phyloP scores from a whole-genome alignment of 2,888 invertebrate genomes.

The Calliopum simillimum region DNA sequence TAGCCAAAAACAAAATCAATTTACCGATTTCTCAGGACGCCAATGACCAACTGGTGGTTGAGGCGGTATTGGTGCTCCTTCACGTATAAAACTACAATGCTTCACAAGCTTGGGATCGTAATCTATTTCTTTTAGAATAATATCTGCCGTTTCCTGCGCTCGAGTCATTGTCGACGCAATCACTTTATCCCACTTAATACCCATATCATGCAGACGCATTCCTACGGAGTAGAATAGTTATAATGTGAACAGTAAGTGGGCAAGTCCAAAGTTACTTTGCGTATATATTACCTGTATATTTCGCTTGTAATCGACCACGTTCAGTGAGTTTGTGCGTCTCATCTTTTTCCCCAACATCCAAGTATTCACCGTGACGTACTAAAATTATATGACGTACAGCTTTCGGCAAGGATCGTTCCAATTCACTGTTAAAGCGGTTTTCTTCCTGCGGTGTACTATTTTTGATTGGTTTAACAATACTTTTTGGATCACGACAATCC shows the following conservation, averaged over 20 bases:
- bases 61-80: constrained; percentile 95
- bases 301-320: constrained; percentile 87
- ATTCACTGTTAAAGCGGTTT: constrained; percentile 75
- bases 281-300: constrained; percentile 86
- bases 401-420: constrained; percentile 73
- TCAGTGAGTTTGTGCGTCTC: constrained; percentile 81
- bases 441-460: constrained; percentile 71
- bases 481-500: constrained; percentile 86
- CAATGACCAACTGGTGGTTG: constrained; percentile 92
- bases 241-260: too few species aligned
- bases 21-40: constrained; percentile 84
- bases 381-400: constrained; percentile 82
- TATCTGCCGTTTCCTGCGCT: constrained; percentile 89
- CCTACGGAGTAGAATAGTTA: too few species aligned
- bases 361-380: constrained; percentile 96
- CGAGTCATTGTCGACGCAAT: constrained; percentile 93
- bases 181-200: constrained; percentile 82
- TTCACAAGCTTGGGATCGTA: constrained; percentile 71
- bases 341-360: constrained; percentile 78
- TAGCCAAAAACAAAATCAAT: constrained; percentile 48
- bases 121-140: constrained; percentile 81
- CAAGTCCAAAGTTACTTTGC: too few species aligned
- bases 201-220: constrained; percentile 80
- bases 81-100: constrained; percentile 82
- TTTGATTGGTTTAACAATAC: constrained; percentile 74